Conservation (phyloP, 2,888 invertebrate species). For the Deilephila elpenor region DNA sequence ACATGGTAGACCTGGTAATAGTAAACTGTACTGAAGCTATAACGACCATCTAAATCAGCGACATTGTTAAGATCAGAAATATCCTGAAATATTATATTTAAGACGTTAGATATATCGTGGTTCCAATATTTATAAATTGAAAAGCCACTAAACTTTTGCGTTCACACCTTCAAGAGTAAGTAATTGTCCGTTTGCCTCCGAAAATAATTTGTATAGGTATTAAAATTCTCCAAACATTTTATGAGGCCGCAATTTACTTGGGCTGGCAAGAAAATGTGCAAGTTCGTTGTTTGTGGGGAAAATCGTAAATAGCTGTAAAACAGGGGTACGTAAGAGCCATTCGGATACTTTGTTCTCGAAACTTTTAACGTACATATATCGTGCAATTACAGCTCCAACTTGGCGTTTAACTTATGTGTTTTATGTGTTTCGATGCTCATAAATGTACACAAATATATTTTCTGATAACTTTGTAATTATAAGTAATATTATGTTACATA, state of each 20-base stretch:
- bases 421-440: conserved; percentile 13
- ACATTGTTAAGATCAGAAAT: no score
- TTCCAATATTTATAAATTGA: background rate
- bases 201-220: conserved; percentile 17
- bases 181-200: background rate
- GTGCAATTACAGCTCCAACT: conserved; percentile 47
- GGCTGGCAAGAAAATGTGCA: conserved; percentile 41
- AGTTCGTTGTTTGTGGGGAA: conserved; percentile 49
- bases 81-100: no score
- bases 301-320: conserved; percentile 55
- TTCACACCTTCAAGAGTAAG: background rate
- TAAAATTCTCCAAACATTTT: conserved; percentile 21
- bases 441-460: conserved; percentile 8
- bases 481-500: no score
- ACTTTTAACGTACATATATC: conserved; percentile 49
- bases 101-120: background rate
- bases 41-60: no score
- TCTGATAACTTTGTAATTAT: background rate
- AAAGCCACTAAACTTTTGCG: background rate
- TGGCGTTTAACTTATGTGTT: conserved; percentile 45
- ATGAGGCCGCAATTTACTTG: conserved; percentile 22
- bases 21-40: no score
- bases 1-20: no score
- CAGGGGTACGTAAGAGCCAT: conserved; percentile 35
- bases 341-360: conserved; percentile 49